Conservation (phyloP, 1,140 invertebrate species). For the Heliconius congener region DNA sequence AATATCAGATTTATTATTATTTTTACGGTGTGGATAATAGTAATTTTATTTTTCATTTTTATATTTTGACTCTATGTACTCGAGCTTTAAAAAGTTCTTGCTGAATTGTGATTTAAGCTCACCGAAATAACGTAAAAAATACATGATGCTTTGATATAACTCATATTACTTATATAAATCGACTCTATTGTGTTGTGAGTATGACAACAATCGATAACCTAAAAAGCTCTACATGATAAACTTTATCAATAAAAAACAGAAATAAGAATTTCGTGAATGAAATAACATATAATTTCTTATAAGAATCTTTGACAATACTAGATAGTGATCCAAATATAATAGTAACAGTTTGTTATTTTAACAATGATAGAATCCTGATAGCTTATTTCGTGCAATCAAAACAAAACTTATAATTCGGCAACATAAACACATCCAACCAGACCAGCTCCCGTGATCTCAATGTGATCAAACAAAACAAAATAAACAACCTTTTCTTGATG, state of each 20-base stretch:
- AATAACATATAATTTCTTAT: background rate
- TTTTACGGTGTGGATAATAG: background rate
- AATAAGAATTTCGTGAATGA: background rate
- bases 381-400: background rate
- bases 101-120: too few species aligned
- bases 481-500: conserved; percentile 54
- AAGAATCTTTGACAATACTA: background rate
- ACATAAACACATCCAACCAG: conserved; percentile 26
- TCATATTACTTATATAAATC: background rate
- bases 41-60: background rate
- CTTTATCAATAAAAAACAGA: background rate
- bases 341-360: background rate
- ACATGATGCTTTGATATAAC: background rate
- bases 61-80: background rate
- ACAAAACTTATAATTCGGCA: conserved; percentile 11
- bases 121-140: too few species aligned
- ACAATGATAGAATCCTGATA: background rate
- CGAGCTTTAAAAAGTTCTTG: too few species aligned
- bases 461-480: conserved; percentile 67
- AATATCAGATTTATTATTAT: background rate
- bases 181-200: background rate
- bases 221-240: background rate
- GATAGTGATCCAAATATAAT: background rate
- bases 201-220: too few species aligned
- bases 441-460: conserved; percentile 57